A percentile compares a stretch with the other conserved stretches of the same genome.
These are phyloP conservation scores for Meganola albula DNA, from an alignment of 2,888 invertebrate species.

Conservation along the genomic window DNA sequence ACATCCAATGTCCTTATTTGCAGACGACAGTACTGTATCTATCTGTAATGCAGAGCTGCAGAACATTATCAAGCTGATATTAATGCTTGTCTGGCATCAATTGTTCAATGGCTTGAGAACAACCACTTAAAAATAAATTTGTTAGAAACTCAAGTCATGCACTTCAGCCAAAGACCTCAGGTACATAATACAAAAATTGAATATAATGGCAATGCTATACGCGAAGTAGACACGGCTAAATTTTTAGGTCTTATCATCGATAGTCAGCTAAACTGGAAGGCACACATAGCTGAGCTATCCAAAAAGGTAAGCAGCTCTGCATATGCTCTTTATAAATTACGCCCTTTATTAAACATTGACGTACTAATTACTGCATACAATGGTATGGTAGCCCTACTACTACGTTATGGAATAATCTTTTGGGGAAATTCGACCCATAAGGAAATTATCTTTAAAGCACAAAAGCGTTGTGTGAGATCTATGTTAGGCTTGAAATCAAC, in stretches of 20 bases:
- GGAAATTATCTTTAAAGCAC: background rate
- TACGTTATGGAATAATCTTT: background rate
- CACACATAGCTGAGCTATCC: slow-evolving; percentile 2
- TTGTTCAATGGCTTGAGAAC: too few relatives aligned
- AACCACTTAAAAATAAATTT: slow-evolving; percentile 3
- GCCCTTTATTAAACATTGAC: slow-evolving; percentile 2
- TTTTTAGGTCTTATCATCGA: slow-evolving; percentile 3
- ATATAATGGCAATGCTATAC: slow-evolving; percentile 1
- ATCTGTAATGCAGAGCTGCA: too few relatives aligned
- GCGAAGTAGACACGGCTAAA: too few relatives aligned
- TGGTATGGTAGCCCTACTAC: background rate
- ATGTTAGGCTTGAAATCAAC: background rate
- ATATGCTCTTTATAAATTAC: slow-evolving; percentile 4
- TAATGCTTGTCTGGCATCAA: too few relatives aligned
- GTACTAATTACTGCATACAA: background rate
- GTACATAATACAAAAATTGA: background rate
- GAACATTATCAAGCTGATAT: too few relatives aligned
- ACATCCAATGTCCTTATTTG: too few relatives aligned
- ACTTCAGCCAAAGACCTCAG: slow-evolving; percentile 3
- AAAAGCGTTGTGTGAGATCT: background rate
- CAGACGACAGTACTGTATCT: too few relatives aligned
- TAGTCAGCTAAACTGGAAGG: slow-evolving; percentile 5
- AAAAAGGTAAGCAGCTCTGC: slow-evolving; percentile 5
- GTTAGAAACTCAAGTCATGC: slow-evolving; percentile 4
- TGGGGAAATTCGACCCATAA: too few relatives aligned